Percentiles rank a stretch among this genome's conserved stretches.
Conservation (phyloP, 2,113 vertebrate species). For the Nyctibius bracteatus region DNA sequence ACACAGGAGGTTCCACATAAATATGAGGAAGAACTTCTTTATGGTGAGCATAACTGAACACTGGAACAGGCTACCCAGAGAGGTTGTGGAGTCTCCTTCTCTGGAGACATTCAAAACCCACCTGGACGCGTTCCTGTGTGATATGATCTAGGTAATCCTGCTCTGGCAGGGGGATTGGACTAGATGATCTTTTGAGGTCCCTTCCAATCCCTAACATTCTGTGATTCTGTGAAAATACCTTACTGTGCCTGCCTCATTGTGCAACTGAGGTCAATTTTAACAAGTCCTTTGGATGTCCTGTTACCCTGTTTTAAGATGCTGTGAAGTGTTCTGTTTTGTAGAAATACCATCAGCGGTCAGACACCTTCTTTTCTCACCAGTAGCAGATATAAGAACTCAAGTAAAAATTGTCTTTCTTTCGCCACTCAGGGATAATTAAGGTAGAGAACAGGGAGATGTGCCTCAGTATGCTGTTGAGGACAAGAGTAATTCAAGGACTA, state of each 20-base stretch:
- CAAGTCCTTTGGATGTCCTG: background rate
- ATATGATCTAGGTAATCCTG: too few species aligned
- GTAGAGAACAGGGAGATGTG: background rate
- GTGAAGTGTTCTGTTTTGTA: background rate
- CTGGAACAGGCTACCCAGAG: too few species aligned
- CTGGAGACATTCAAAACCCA: too few species aligned
- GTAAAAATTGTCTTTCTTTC: background rate
- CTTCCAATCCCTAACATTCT: too few species aligned
- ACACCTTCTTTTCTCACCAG: background rate
- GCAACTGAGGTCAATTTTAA: background rate
- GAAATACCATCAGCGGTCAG: background rate
- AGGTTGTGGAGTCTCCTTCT: too few species aligned
- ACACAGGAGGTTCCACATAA: too few species aligned
- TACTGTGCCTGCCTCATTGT: background rate
- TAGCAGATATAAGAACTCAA: background rate
- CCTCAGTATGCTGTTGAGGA: background rate
- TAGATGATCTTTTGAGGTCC: too few species aligned
- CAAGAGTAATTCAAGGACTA: background rate
- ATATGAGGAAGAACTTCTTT: too few species aligned
- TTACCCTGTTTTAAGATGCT: background rate
- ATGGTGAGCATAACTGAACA: too few species aligned
- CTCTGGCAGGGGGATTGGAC: too few species aligned
- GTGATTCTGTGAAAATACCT: background rate
- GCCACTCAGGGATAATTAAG: background rate
- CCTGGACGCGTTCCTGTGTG: too few species aligned